Base-by-base conservation (phyloP, 2,888 invertebrate species). In the Stenichneumon culpator region DNA sequence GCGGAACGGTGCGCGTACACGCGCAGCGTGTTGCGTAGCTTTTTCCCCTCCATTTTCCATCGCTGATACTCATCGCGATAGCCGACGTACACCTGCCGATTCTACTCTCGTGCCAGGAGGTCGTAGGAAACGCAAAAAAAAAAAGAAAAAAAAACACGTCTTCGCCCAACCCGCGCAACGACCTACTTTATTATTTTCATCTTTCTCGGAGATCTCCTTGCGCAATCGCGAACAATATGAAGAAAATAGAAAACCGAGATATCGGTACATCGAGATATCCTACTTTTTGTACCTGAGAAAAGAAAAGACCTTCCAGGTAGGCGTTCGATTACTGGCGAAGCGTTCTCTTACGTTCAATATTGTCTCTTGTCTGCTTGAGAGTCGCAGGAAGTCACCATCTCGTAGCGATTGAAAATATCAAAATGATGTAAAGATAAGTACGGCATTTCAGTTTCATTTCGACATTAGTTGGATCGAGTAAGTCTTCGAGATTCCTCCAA, bases 101-200 rank as follows among this genome's bases (percentile, higher is more conserved):
- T 60, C 52, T 54, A 19, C 44, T 69, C 50, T 16, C 39, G 39
- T 47, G 60, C 52, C 19, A 65, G 50, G 74, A 87, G 83, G 80
- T 82, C 86, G 57, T 72, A 82, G 80, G 80, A 84, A 84, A 75
- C 80, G 80, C 72, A 79, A n/a, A 67, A 84, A 86, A 85, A 83
- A 81, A 36, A 36, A 36, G 6, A 36, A 7, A 44, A 44, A 44
- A 44, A 44, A 14, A 14, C 14, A 14, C 44, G 44, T 22, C 80
- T 60, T 82, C 79, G n/a, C 32, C 68, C 63, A 47, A 60, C 47
- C 39, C 75, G 47, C 52, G 77, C 79, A 85, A 22, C 57, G 70
- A 79, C 70, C 85, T 72, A 25, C 72, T 70, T 85, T 63, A 75
- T 60, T 82, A 60, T 79, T 79, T 50, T 32, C 52, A 75, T 85